Evolutionary conservation across 2,888 invertebrate species (phyloP), one percentile per base, ranked within the genome.

Genomic region (Orchesellides sinensis): DNA sequence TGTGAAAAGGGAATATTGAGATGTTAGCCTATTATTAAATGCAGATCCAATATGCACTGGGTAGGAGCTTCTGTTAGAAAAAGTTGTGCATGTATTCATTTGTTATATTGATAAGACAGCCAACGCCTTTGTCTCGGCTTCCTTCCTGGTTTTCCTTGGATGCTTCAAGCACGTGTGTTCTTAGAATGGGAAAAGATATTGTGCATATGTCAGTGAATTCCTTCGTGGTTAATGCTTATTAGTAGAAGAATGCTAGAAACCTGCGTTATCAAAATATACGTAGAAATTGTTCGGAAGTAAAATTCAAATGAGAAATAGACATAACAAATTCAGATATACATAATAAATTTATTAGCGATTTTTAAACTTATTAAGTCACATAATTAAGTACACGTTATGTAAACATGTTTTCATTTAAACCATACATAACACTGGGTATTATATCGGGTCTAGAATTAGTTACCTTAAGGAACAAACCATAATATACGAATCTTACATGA

Each of bases 1-100:
- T 79, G 79, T 35, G 79, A 72, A 63, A 72, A 61, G 59, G 54
- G 61, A 78, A 66, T 63, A 79, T 70, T 79, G 63, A 70, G 79
- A 79, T 70, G 70, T 79, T 65, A 54, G n/a, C n/a, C 65, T 72
- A 69, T 32, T 79, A 49, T 25, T 32, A 49, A 14, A 40, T 35
- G 21, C 25, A n/a, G 49, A 61, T 61, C 32, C 78, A 25, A 49
- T 32, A 21, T 54, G 17, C 45, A 27, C 29, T 12, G 63, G 35
- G n/a, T 21, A 21, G 23, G n/a, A 63, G 63, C 73, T 72, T 27
- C 72, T 72, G 72, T 59, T 32, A 8, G 6, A 47, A 66, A 14
- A 45, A 8, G 10, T n/a, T n/a, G 17, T 10, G 14, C 29, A 29
- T 14, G 27, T 35, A 65, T 49, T 25, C 25, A 25, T 29, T 47